Evolutionary conservation across 2,797 vertebrate species (phyloP).

Genomic region (Gastrophryne carolinensis): DNA sequence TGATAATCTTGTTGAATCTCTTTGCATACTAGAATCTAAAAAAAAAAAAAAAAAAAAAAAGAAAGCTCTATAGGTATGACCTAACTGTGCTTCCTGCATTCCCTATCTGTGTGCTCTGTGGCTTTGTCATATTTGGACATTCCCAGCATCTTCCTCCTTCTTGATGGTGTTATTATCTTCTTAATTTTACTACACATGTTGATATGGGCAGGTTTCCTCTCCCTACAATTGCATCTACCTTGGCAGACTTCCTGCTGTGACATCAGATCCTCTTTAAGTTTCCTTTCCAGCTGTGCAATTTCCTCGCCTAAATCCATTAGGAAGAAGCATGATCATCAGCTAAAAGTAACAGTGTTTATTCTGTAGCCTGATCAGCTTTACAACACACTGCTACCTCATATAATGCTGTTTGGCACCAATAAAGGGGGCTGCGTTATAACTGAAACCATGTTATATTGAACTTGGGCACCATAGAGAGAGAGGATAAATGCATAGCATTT

Average conservation of each 20-base stretch:
- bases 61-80: too few species aligned
- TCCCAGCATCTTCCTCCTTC: neutral
- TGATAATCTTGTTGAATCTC: too few species aligned
- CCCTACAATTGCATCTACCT: neutral
- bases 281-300: slow-evolving; percentile 15
- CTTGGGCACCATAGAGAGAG: too few species aligned
- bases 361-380: neutral
- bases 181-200: neutral
- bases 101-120: neutral
- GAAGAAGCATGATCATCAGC: neutral
- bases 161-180: neutral
- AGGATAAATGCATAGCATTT: too few species aligned
- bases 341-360: neutral
- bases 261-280: slow-evolving; percentile 21
- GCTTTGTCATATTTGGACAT: neutral
- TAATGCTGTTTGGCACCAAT: too few species aligned
- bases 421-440: too few species aligned
- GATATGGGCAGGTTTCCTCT: slow-evolving; percentile 9
- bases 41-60: too few species aligned
- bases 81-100: too few species aligned
- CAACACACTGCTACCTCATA: too few species aligned
- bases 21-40: too few species aligned
- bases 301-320: neutral
- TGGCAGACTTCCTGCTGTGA: slow-evolving; percentile 24
- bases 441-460: too few species aligned